Evolutionary conservation across 2,888 invertebrate genomes (phyloP).

Genomic region (Pandemis cinnamomeana): DNA sequence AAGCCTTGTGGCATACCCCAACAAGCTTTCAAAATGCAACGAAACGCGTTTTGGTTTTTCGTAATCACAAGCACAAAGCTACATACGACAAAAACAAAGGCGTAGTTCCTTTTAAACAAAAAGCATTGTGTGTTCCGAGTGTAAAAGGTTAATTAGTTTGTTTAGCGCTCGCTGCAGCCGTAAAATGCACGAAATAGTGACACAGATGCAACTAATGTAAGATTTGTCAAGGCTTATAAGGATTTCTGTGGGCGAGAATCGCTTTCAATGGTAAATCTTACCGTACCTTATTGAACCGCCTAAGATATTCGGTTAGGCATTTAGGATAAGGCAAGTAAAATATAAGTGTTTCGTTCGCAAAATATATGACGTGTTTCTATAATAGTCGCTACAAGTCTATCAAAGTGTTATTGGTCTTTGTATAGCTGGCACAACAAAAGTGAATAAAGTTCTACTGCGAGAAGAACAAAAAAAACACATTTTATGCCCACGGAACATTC

Average conservation of each 20-base stretch:
- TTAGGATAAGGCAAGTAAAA: too few species aligned
- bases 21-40: neutral
- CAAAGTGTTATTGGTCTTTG: too few species aligned
- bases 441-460: too few species aligned
- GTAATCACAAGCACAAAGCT: neutral
- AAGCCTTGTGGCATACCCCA: neutral
- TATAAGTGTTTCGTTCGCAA: too few species aligned
- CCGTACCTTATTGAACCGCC: neutral
- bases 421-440: too few species aligned
- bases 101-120: constrained; percentile 17
- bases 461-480: too few species aligned
- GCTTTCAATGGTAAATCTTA: neutral
- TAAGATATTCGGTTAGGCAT: too few species aligned
- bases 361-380: too few species aligned
- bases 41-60: neutral
- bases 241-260: neutral
- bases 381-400: too few species aligned
- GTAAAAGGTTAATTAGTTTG: constrained; percentile 18
- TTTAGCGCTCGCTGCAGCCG: neutral
- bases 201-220: constrained; percentile 11
- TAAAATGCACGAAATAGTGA: constrained; percentile 16
- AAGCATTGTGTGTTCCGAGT: neutral
- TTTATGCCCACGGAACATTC: too few species aligned
- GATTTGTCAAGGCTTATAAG: constrained; percentile 6
- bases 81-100: constrained; percentile 1